These are phyloP conservation scores for Morphnarchus princeps DNA, from an alignment of 2,113 vertebrate species.

Conservation along the genomic window DNA sequence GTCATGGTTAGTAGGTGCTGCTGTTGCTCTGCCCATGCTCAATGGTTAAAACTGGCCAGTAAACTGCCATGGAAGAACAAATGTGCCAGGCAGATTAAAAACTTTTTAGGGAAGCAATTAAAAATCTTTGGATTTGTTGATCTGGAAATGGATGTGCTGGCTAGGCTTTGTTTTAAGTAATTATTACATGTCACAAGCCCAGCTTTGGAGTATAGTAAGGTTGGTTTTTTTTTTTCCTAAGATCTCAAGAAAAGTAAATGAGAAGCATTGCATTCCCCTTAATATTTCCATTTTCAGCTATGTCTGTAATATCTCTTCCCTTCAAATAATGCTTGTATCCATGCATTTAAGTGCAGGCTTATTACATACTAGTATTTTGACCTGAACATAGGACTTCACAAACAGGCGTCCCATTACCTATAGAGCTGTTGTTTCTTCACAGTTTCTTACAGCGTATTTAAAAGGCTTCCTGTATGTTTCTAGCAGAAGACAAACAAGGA, in stretches of 20 bases:
- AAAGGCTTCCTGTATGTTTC: neutral
- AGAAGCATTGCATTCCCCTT: neutral
- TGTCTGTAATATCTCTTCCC: neutral
- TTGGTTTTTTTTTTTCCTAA: neutral
- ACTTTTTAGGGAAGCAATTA: neutral
- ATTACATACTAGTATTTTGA: neutral
- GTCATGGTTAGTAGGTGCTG: neutral
- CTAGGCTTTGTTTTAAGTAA: neutral
- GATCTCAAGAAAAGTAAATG: neutral
- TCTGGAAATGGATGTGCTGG: neutral
- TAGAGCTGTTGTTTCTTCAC: neutral
- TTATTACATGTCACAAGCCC: neutral
- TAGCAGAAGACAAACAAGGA: neutral
- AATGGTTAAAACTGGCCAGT: neutral
- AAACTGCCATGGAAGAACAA: neutral
- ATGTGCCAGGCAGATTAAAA: neutral
- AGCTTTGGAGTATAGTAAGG: neutral
- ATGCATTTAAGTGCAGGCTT: neutral
- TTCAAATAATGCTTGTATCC: neutral
- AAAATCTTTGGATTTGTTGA: neutral
- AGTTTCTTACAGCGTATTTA: neutral
- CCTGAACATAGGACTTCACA: neutral
- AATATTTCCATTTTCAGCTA: neutral
- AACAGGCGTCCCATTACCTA: neutral
- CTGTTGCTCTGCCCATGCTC: neutral